These are phyloP conservation scores for Diorhabda carinulata DNA, from an alignment of 1,140 invertebrate genomes.

Conservation along the genomic window DNA sequence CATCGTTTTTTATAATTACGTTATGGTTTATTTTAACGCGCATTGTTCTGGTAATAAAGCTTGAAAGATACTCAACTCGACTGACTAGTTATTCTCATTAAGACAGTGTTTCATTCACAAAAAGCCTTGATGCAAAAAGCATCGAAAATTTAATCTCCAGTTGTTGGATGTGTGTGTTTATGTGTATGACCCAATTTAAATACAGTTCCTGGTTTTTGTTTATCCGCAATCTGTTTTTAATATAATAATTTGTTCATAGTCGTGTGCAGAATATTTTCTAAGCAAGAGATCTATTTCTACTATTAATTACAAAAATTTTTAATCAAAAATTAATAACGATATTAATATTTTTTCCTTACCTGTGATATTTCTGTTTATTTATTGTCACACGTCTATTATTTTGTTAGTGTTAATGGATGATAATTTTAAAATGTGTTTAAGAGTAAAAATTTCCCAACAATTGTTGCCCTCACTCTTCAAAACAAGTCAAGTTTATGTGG, in stretches of 20 bases:
- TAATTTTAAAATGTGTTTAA: too few species aligned
- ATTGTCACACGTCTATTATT: too few species aligned
- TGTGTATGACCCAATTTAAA: background rate
- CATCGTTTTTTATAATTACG: too few species aligned
- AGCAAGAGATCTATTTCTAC: background rate
- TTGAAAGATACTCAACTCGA: background rate
- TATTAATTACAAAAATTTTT: too few species aligned
- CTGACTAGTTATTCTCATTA: background rate
- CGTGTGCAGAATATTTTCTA: background rate
- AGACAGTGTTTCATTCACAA: background rate
- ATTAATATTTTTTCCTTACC: too few species aligned
- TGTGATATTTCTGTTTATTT: too few species aligned
- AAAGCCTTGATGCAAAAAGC: background rate
- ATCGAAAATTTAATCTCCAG: background rate
- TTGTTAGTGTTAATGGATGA: too few species aligned
- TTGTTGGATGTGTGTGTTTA: background rate
- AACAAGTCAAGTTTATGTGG: too few species aligned
- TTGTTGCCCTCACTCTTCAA: too few species aligned
- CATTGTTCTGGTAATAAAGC: background rate
- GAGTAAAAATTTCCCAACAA: too few species aligned
- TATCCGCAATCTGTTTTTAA: slow-evolving; percentile 2
- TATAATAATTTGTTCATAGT: background rate
- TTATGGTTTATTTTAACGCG: background rate
- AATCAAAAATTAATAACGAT: too few species aligned
- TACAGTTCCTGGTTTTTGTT: slow-evolving; percentile 1